phyloP scores from a whole-genome alignment of 2,797 vertebrate species.

The Chanos chanos region DNA sequence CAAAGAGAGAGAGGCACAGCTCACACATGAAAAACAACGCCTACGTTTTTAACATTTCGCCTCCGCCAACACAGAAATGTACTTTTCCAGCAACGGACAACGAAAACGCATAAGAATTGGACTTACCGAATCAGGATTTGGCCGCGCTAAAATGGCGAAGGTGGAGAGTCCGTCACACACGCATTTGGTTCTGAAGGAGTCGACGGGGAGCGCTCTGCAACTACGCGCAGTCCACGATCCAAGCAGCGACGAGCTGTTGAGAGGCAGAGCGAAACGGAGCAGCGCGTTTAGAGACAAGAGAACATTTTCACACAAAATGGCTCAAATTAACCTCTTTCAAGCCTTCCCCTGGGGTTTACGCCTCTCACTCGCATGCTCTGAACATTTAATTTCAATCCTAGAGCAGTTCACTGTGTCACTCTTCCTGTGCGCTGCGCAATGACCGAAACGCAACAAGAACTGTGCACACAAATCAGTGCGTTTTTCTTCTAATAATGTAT shows the following conservation, averaged over 20 bases:
- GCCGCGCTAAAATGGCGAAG: conserved; percentile 98
- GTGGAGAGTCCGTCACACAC: conserved; percentile 96
- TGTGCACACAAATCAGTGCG: background rate
- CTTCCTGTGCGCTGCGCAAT: no score
- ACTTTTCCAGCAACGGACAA: no score
- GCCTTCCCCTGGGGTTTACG: conserved; percentile 31
- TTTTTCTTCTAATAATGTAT: background rate
- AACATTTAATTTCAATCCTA: background rate
- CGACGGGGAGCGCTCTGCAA: conserved; percentile 92
- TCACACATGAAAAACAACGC: conserved; percentile 39
- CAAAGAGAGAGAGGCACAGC: conserved; percentile 46
- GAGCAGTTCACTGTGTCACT: no score
- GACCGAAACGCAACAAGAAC: background rate
- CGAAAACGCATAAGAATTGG: background rate
- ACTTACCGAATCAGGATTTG: conserved; percentile 93
- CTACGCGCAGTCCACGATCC: conserved; percentile 95
- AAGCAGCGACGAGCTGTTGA: conserved; percentile 85
- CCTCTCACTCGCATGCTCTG: conserved; percentile 15
- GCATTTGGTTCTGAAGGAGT: conserved; percentile 94
- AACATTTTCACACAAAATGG: conserved; percentile 4
- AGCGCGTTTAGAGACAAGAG: background rate
- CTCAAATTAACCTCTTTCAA: conserved; percentile 20
- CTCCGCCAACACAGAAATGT: no score
- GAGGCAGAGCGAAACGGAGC: conserved; percentile 21
- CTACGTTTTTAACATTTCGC: no score